A percentile compares a stretch with the other conserved stretches of the same genome.
Conservation (phyloP, 2,797 vertebrate genomes). For the Lepilemur ruficaudatus region DNA sequence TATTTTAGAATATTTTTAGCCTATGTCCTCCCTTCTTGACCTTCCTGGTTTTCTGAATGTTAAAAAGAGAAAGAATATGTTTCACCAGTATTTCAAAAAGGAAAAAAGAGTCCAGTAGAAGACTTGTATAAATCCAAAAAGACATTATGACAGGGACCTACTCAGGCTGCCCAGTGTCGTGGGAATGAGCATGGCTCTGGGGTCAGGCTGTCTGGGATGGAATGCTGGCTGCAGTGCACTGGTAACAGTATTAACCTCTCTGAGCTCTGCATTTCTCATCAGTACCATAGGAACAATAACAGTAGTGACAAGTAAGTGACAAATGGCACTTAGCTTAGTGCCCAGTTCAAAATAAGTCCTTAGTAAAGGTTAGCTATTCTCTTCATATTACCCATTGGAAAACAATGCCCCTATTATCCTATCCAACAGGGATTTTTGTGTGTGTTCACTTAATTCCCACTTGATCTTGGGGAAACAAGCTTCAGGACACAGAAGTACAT, state of each 20-base stretch:
- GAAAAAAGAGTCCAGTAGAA: neutral
- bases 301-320: neutral
- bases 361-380: neutral
- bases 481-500: neutral
- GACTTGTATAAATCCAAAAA: neutral
- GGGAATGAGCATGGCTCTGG: neutral
- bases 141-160: neutral
- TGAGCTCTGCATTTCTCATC: neutral
- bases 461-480: neutral
- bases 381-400: neutral
- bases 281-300: neutral
- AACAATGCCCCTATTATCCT: neutral
- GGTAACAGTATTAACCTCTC: neutral
- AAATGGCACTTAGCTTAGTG: neutral
- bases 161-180: too few relatives aligned
- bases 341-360: neutral
- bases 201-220: neutral
- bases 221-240: neutral
- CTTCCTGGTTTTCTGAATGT: conserved; percentile 57
- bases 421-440: neutral
- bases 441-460: neutral
- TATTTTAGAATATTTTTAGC: conserved; percentile 76
- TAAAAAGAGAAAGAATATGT: conserved; percentile 53
- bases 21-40: conserved; percentile 46
- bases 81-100: conserved; percentile 50